Conservation (phyloP, 1,140 invertebrate species). For the Lucilia cuprina region DNA sequence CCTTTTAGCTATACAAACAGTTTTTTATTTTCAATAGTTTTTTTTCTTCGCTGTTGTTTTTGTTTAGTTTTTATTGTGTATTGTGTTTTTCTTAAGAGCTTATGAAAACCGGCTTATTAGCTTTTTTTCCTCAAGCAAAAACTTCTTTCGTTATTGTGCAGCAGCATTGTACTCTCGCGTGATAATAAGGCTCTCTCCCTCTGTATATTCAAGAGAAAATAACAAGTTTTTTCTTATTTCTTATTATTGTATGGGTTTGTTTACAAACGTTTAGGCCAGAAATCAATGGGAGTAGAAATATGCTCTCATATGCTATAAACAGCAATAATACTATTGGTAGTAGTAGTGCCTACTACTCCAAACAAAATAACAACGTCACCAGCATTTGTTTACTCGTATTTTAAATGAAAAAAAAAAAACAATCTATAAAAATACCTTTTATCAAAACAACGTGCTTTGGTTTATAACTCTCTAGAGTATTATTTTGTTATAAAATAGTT, state of each 20-base stretch:
- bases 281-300: too few species aligned
- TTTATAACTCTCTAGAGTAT: slow-evolving; percentile 18
- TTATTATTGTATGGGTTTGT: neutral
- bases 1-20: slow-evolving; percentile 34
- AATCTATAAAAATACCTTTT: neutral
- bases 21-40: neutral
- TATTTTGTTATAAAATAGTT: neutral
- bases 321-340: neutral
- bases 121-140: neutral
- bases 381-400: neutral
- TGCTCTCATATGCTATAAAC: neutral
- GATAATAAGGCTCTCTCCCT: too few species aligned
- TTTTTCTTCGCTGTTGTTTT: neutral
- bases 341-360: neutral
- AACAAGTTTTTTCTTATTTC: neutral
- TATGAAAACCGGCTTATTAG: slow-evolving; percentile 33
- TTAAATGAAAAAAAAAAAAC: neutral
- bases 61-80: slow-evolving; percentile 18
- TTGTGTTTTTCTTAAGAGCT: slow-evolving; percentile 24
- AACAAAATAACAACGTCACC: neutral
- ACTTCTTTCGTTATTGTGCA: neutral
- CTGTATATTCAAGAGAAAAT: neutral
- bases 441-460: slow-evolving; percentile 19
- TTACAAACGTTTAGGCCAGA: neutral
- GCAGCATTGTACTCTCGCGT: neutral